A percentile compares a stretch with the other conserved stretches of the same genome.
Conservation (phyloP, 2,113 vertebrate genomes). For the Sterna hirundo region DNA sequence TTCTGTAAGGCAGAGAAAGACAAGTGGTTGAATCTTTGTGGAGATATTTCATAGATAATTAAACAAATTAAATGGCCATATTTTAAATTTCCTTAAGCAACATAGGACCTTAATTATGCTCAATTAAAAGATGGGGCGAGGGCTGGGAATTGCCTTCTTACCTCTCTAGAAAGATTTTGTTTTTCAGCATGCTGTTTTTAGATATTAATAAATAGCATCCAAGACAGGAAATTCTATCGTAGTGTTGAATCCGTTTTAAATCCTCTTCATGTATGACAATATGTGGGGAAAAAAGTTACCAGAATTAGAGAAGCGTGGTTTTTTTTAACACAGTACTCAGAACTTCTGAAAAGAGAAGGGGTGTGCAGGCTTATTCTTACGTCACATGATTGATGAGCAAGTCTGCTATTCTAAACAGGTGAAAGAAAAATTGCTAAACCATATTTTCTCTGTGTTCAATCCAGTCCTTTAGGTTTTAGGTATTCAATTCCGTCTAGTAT, state of each 20-base stretch:
- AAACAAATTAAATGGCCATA: slow-evolving; percentile 22
- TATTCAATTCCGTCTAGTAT: not conserved
- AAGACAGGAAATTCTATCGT: not conserved
- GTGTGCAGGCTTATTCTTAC: not conserved
- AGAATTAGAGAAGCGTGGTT: not conserved
- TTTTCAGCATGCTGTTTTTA: not conserved
- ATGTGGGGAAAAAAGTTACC: not conserved
- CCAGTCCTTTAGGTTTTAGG: not conserved
- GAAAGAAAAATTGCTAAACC: not conserved
- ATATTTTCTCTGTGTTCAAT: not conserved
- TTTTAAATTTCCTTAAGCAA: slow-evolving; percentile 31
- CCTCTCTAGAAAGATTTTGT: not conserved
- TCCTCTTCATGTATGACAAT: not conserved
- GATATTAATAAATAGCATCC: not conserved
- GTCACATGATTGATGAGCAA: not conserved
- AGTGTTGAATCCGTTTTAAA: not conserved
- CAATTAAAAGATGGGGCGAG: not conserved
- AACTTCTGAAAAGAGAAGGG: not conserved
- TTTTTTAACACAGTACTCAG: not conserved
- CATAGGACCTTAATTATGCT: not conserved
- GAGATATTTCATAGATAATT: slow-evolving; percentile 32
- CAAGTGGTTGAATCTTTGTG: not conserved
- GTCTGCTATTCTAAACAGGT: not conserved
- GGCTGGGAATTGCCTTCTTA: not conserved
- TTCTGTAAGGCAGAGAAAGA: slow-evolving; percentile 14